phyloP scores from a whole-genome alignment of 2,797 vertebrate genomes.

The Bradypus variegatus region DNA sequence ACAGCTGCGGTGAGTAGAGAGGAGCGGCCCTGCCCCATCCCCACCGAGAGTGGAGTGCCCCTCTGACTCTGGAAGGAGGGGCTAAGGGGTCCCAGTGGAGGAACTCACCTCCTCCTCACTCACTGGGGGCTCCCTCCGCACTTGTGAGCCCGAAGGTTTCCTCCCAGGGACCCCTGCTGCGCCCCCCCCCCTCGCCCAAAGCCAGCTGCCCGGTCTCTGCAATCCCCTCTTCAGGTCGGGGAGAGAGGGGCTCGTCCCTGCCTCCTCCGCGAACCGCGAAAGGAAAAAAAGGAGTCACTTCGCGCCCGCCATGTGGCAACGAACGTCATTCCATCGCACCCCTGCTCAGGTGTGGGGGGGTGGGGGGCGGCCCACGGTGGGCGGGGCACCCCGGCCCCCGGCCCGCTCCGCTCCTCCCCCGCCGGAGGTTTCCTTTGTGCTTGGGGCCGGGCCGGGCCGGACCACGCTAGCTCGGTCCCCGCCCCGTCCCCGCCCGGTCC shows the following conservation, averaged over 20 bases:
- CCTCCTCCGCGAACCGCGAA: background rate
- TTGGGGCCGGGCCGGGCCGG: conserved; percentile 14
- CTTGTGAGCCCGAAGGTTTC: background rate
- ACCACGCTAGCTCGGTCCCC: conserved; percentile 15
- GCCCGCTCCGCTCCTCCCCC: conserved; percentile 51
- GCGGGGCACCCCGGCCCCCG: conserved; percentile 57
- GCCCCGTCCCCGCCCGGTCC: conserved; percentile 43
- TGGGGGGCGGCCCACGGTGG: conserved; percentile 57
- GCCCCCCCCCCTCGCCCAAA: background rate
- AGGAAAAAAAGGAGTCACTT: conserved; percentile 27
- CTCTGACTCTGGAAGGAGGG: background rate
- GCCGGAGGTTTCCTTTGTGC: conserved; percentile 64
- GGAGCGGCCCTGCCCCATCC: background rate
- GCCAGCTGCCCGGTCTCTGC: conserved; percentile 21
- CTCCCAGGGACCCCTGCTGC: background rate
- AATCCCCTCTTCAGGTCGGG: background rate
- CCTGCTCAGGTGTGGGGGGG: conserved; percentile 32
- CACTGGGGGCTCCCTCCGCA: background rate
- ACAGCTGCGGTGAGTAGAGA: conserved; percentile 27
- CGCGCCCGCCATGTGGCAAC: conserved; percentile 30
- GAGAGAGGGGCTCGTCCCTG: background rate
- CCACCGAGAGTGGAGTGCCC: background rate
- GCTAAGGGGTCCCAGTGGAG: background rate
- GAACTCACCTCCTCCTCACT: background rate
- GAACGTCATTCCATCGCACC: conserved; percentile 21